Evolutionary conservation across 2,113 vertebrate genomes (phyloP), one percentile per base, ranked within the genome.

Genomic region (Dicentrarchus labrax): DNA sequence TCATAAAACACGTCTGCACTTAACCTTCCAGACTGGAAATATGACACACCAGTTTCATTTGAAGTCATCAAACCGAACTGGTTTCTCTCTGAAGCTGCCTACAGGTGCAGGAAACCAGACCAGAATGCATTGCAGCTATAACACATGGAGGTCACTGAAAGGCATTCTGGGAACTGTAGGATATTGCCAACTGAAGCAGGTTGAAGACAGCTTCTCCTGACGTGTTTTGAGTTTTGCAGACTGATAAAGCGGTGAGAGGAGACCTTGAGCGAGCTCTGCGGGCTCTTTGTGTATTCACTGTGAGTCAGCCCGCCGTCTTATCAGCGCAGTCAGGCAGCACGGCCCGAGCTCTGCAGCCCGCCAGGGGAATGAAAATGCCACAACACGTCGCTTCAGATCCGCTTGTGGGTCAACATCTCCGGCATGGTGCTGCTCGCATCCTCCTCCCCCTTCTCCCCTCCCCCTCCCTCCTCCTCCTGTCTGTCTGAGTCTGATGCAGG

Each of bases 161-260:
- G 30, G 86, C 78, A 82, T 74, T 73, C 57, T 86, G 86, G 84
- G 78, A 70, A 82, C 36, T 51, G 77, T 75, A 70, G 66, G 68
- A 36, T 36, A 51, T n/a, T 19, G 30, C 39, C 3, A 59, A 22
- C 22, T 64, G 47, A 71, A 41, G 50, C 38, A 48, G 17, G 13
- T 30, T 59, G 11, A 45, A 36, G 43, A 47, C 1, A 11, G 6
- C 16, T 4, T n/a, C 57, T 77, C 22, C 17, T n/a, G 76, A 36
- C n/a, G 17, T 56, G 72, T 78, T 65, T 57, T 64, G 56, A 64
- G 36, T 10, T n/a, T 19, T 17, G 7, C 78, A 74, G 62, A 22
- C 53, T 39, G 54, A 56, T 66, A 22, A 60, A 86, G 8, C 72
- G 7, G 61, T 15, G 78, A 61, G 39, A 61, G 72, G 60, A 69